Base-by-base conservation (phyloP, 2,888 invertebrate genomes). In the Acrocyrtus sp. region DNA sequence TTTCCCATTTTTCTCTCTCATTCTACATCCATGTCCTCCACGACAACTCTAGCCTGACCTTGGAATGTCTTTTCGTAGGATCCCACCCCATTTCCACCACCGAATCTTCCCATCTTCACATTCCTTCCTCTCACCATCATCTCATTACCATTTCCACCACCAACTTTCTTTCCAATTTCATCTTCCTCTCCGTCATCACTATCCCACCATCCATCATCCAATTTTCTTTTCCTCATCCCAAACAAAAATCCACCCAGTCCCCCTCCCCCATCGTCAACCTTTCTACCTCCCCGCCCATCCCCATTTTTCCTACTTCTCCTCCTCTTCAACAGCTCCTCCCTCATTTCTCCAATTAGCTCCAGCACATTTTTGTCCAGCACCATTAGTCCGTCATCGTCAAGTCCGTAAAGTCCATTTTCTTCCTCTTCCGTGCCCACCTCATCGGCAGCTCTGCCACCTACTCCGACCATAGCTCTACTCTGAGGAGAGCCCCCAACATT, bases 301-400 rank as follows among this genome's bases (percentile, higher is more conserved):
- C n/a, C n/a, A n/a, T n/a, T n/a, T n/a, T n/a, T n/a, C n/a, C n/a
- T n/a, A n/a, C n/a, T n/a, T n/a, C n/a, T n/a, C 24, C 45, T 27
- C 27, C 17, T 47, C 60, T 34, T 45, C 53, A 53, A 29, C 2
- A 60, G 45, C 22, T 47, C 10, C 17, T 15, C 48, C 47, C 24
- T 45, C 45, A 60, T 47, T 29, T 60, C 45, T 1, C 60, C 60
- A 17, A 60, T 60, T 2, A 60, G 12, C 47, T 60, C 60, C 1
- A 6, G 6, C 4, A 60, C 47, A 15, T 48, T 24, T n/a, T 41
- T 43, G n/a, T n/a, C n/a, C n/a, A n/a, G n/a, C n/a, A n/a, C n/a
- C n/a, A n/a, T n/a, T n/a, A n/a, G n/a, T 12, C 15, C 24, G 17
- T 57, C 57, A 17, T 22, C 24, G 26, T 57, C 57, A 15, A 27